Base-by-base conservation (phyloP, 2,113 vertebrate genomes). In the Dipodomys ordii region DNA sequence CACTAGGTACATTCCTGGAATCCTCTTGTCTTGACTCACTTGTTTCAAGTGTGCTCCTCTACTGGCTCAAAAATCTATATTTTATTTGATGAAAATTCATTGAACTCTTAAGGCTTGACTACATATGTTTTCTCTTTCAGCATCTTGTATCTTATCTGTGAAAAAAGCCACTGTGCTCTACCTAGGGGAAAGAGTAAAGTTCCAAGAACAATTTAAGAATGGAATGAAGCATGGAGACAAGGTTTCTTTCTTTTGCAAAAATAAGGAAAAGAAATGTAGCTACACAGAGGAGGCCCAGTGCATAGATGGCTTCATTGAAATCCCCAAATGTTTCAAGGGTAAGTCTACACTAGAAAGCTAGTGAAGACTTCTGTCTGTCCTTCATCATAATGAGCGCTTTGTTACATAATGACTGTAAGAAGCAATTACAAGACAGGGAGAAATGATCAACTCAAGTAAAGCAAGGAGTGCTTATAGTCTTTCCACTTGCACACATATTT, bases 271-370 rank as follows among this genome's bases (percentile, higher is more conserved):
- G n/a, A 98, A 98, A 3, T 99, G 99, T 86, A 99, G 99, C 87
- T 99, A 99, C 11, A 98, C 98, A 0, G 98, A 98, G 10, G 97
- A 95, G 10, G 97, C 83, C 73, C 96, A 97, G 0, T 99, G 99
- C 32, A 57, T 98, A 3, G 98, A 99, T 2, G 99, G 99, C 68
- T 97, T 95, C 62, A 96, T 99, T 3, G 97, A 98, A 6, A 91
- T 98, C 46, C 99, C 99, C 5, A 97, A 96, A 22, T 99, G 99
- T 92, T 99, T 98, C 92, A 96, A 98, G 97, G 99, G 99, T 99
- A 96, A 1, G 93, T 7, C 28, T 4, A 3, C 10, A 30, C 6
- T 46, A 53, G n/a, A 32, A 10, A 3, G 71, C 62, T 6, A 39
- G 13, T 44, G 60, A 13, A 0, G 19, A 22, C 7, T 73, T 44